Base-by-base conservation (phyloP, 2,888 invertebrate species). In the Drosophila fulvimacula region DNA sequence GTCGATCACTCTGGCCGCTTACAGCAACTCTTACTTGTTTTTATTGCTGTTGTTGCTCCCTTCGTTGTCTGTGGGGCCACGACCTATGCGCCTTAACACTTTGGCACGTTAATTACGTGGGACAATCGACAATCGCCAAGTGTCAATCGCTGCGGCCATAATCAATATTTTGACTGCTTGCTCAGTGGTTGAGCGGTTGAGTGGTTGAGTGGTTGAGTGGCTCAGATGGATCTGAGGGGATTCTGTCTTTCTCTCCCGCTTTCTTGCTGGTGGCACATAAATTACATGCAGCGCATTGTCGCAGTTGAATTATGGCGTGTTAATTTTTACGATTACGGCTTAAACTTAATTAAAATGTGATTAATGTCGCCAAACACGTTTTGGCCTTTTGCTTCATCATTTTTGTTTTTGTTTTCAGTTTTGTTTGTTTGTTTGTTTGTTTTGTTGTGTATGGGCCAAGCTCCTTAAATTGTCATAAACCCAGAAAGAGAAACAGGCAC, bases 311-410 rank as follows among this genome's bases (percentile, higher is more conserved):
- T 84, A 84, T 84, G 88, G 83, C 88, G 83, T 84, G 83, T 84
- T 84, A 87, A 84, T 84, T 84, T 84, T 84, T 85, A 83, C 83
- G 83, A 84, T 83, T 84, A 84, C 83, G 88, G 83, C 83, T 84
- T 84, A 84, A 87, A 87, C 83, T 84, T 84, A 84, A 84, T 84
- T 84, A 84, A 84, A 84, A 87, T 84, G 83, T 84, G 83, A 88
- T 84, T 88, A 84, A 87, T 88, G 88, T 78, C 78, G 52, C 59
- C 67, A 59, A 57, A 39, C 61, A 55, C 38, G 48, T 53, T 56
- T 38, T 55, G 21, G 57, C 38, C 48, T 58, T 58, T 49, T 19
- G 30, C 36, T 30, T 55, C 52, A 21, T 44, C 44, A 19, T 46
- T 63, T 63, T 41, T 41, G 44, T n/a, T 24, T 66, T 72, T 79